Evolutionary conservation across 2,888 invertebrate genomes (phyloP), one percentile per base, ranked within the genome.

Genomic region (Metellina segmentata): DNA sequence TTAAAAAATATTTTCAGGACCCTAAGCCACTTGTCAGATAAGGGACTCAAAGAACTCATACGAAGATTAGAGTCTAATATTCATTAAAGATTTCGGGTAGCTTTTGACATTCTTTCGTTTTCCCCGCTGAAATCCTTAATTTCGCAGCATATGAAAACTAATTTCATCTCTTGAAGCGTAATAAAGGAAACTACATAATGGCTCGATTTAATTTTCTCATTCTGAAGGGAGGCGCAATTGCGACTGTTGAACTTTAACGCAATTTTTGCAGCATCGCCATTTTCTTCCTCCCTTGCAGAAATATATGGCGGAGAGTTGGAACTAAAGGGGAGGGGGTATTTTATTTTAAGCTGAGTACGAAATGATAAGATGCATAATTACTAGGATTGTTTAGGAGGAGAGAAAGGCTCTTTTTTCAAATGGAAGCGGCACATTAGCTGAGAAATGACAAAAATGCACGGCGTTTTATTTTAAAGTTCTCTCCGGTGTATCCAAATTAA

Each of bases 231-330:
- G 49, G 51, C 52, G 77, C 51, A 51, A 13, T 11, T 77, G n/a
- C 77, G 7, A n/a, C 77, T 77, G 52, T 51, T 77, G 77, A 77
- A 20, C 52, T 77, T 52, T 13, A 49, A 77, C 77, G 52, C 52
- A 49, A 52, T 77, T 77, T 77, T 52, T 77, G 77, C 52, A 77
- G 52, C 51, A 51, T 77, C 52, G 77, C 77, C 77, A 77, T n/a
- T 52, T 77, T 19, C 52, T 5, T 51, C 52, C 51, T 19, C 51
- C 49, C 51, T 20, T 9, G 77, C n/a, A 20, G 16, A 51, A 77
- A 51, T 77, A 52, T 52, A 77, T 8, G 13, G 77, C 9, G 51
- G 34, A 77, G 49, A 51, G 77, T 77, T 77, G 49, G 77, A n/a
- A 52, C n/a, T n/a, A 77, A 77, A 51, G n/a, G n/a, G n/a, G n/a